Evolutionary conservation across 1,140 invertebrate genomes (phyloP), one percentile per base, ranked within the genome.

Genomic region (Bradysia coprophila): DNA sequence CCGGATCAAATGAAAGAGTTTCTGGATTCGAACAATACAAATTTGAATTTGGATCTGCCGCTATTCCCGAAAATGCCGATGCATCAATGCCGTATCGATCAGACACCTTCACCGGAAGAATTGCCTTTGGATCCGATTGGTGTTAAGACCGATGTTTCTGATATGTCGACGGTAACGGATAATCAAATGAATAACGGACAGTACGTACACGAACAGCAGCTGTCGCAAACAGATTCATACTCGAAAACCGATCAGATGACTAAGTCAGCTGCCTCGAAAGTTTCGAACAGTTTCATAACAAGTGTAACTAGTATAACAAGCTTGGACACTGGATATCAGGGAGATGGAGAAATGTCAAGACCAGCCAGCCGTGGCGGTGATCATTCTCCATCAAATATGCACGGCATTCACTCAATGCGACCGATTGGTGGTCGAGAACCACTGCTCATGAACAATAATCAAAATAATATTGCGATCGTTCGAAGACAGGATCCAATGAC

Each of bases 281-380:
- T 69, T 67, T 57, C 58, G 11, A 73, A 70, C 50, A 82, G 79
- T 55, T 83, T 84, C 51, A 76, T 86, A 3, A 84, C 80, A 1
- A 85, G 81, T 47, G 78, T 86, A 2, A 86, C 82, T 1, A 85
- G 81, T 51, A 84, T 86, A 21, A 84, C 82, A 4, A 88, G 83
- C 52, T 61, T 86, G 46, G 85, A 89, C 53, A 79, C 75, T 4
- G 84, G 85, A 11, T 88, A 87, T 59, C 84, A 88, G 62, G 81
- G 81, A 10, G 82, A 85, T 62, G 81, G 81, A 0, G 82, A 86
- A 61, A 81, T 81, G 69, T 84, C 79, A 8, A 63, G 80, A 38
- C 80, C 79, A 1, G 79, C 78, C 1, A 83, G 79, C 48, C 70
- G 79, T 45, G 78, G 75, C 42, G 76, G 74, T 32, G 60, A 80